These are phyloP conservation scores for Staurois parvus DNA, from an alignment of 2,797 vertebrate species.

Conservation along the genomic window DNA sequence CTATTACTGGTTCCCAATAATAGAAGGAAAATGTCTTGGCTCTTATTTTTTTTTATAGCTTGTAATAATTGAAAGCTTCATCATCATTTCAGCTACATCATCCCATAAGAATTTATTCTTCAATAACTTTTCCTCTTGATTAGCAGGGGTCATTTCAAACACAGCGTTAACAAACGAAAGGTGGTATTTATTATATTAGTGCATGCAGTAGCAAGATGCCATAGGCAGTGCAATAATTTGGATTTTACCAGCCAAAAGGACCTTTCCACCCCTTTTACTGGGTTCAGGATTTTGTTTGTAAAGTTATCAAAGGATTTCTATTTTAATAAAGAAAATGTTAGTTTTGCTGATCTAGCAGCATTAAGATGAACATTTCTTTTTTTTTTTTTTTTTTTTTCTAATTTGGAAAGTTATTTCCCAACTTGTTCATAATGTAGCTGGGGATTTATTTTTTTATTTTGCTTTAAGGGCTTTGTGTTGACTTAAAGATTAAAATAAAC, in stretches of 20 bases:
- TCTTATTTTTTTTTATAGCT: slow-evolving; percentile 40
- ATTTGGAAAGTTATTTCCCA: neutral
- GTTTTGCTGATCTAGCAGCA: slow-evolving; percentile 38
- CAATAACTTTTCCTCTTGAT: slow-evolving; percentile 39
- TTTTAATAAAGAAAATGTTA: slow-evolving; percentile 18
- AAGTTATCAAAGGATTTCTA: slow-evolving; percentile 34
- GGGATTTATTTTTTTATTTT: neutral
- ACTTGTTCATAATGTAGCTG: neutral
- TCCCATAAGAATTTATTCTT: slow-evolving; percentile 47
- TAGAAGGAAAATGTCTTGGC: slow-evolving; percentile 36
- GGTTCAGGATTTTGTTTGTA: slow-evolving; percentile 43
- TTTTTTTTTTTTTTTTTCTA: too few relatives aligned
- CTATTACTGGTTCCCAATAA: slow-evolving; percentile 45
- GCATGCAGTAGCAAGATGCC: slow-evolving; percentile 44
- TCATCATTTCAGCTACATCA: slow-evolving; percentile 50
- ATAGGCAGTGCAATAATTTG: slow-evolving; percentile 47
- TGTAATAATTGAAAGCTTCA: slow-evolving; percentile 51
- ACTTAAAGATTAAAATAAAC: neutral
- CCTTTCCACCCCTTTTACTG: slow-evolving; percentile 52
- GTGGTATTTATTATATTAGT: slow-evolving; percentile 51
- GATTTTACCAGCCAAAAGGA: slow-evolving; percentile 28
- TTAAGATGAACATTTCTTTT: neutral
- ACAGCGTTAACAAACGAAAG: slow-evolving; percentile 24
- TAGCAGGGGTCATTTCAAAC: slow-evolving; percentile 40
- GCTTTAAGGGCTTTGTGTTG: neutral